Base-by-base conservation (phyloP, 2,888 invertebrate species). In the Halictus quadricinctus region DNA sequence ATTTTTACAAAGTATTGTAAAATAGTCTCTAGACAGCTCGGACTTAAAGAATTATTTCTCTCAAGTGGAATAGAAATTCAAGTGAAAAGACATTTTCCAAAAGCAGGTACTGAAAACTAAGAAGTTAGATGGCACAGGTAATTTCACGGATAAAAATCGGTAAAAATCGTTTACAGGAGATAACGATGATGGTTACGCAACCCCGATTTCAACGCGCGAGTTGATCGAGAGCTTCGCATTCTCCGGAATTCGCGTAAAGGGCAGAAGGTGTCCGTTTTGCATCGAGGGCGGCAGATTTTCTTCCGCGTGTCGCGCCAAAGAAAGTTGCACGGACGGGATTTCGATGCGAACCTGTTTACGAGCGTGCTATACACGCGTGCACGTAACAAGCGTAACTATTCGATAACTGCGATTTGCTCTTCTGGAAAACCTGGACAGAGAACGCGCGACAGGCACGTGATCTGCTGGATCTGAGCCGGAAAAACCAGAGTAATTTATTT, bases 261-360 rank as follows among this genome's bases (percentile, higher is more conserved):
- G 25, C 25, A 54, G n/a, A 54, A 13, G n/a, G 25, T 60, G 60
- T 60, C 1, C 25, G 25, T 15, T 29, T 64, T 64, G 64, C 18
- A 36, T 15, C 48, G 66, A 41, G 78, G 72, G 58, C 58, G 48
- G 13, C 64, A 46, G 13, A 58, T 69, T 77, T 76, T 54, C 70
- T 84, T 88, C 75, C 82, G 80, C 41, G 72, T 77, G 50, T 58
- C 73, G 54, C 69, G 69, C 70, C 25, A 75, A 77, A 43, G 73
- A 85, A 87, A 89, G 83, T 85, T 77, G 80, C 70, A 2, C 54
- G 12, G 4, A 4, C 83, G 18, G 72, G 79, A 83, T 86, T 80
- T 84, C 83, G 58, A 74, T 74, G 50, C 66, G 60, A 50, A 41
- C 69, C 36, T 79, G 75, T 86, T 88, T 81, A 75, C 76, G 72